phyloP scores from a whole-genome alignment of 2,888 invertebrate genomes.

The Stomorhina lunata region DNA sequence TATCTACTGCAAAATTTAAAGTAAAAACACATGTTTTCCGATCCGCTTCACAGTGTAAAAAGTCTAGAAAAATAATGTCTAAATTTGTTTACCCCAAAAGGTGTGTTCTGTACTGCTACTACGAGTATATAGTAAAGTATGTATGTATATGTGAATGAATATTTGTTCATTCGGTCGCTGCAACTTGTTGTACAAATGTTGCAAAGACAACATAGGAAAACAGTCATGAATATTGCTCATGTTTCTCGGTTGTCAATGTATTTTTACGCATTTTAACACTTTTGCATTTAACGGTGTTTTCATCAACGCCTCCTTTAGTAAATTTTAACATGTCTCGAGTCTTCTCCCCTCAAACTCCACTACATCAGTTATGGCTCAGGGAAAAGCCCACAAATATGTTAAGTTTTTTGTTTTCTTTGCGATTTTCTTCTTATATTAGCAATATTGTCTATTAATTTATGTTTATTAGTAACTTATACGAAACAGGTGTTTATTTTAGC shows the following conservation, averaged over 20 bases:
- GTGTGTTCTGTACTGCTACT: no score
- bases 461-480: slow-evolving; percentile 54
- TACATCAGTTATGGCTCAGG: not conserved
- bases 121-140: no score
- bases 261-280: slow-evolving; percentile 60
- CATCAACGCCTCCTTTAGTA: slow-evolving; percentile 49
- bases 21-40: slow-evolving; percentile 23
- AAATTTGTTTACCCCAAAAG: slow-evolving; percentile 34
- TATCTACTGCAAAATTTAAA: not conserved
- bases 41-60: not conserved
- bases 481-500: slow-evolving; percentile 52
- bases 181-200: not conserved
- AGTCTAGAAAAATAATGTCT: slow-evolving; percentile 42
- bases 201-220: not conserved
- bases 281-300: slow-evolving; percentile 53
- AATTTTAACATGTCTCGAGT: slow-evolving; percentile 2
- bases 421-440: not conserved
- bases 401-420: not conserved
- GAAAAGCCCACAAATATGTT: slow-evolving; percentile 20
- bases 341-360: not conserved
- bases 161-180: no score
- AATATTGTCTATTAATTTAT: slow-evolving; percentile 57
- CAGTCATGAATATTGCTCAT: slow-evolving; percentile 33
- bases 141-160: not conserved
- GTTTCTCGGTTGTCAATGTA: slow-evolving; percentile 47